Conservation (phyloP, 2,888 invertebrate species). For the Erebia epiphron region DNA sequence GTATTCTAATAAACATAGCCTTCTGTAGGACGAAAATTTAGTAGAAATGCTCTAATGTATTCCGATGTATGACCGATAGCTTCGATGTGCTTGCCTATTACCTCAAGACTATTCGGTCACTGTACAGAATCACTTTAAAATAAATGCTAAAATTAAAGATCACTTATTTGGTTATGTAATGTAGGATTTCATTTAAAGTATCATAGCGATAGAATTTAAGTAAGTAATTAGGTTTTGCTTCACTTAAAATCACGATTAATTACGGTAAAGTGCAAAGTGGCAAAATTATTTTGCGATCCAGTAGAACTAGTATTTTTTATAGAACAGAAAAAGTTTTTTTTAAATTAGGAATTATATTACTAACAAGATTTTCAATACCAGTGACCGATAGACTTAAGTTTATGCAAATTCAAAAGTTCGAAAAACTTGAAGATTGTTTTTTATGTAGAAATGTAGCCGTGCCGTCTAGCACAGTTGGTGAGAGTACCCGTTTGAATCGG, state of each 20-base stretch:
- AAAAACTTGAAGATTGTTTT: conserved; percentile 5
- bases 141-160: not conserved
- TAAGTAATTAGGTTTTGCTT: no score
- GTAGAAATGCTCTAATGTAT: conserved; percentile 82
- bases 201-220: no score
- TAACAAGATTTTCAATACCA: not conserved
- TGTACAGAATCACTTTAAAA: not conserved
- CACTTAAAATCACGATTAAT: no score
- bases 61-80: conserved; percentile 76
- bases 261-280: no score
- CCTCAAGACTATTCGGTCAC: not conserved
- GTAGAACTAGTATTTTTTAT: not conserved
- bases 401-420: conserved; percentile 2
- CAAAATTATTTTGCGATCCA: not conserved
- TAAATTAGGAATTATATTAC: not conserved
- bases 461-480: conserved; percentile 18
- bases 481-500: conserved; percentile 24
- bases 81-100: not conserved
- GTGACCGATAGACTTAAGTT: not conserved
- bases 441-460: conserved; percentile 14
- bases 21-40: conserved; percentile 83
- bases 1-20: conserved; percentile 82
- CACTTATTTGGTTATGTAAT: not conserved
- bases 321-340: not conserved
- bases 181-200: no score